Percentiles rank a stretch among this genome's conserved stretches.
Evolutionary conservation across 2,888 invertebrate genomes (phyloP).

Genomic region (Allophyes oxyacanthae): DNA sequence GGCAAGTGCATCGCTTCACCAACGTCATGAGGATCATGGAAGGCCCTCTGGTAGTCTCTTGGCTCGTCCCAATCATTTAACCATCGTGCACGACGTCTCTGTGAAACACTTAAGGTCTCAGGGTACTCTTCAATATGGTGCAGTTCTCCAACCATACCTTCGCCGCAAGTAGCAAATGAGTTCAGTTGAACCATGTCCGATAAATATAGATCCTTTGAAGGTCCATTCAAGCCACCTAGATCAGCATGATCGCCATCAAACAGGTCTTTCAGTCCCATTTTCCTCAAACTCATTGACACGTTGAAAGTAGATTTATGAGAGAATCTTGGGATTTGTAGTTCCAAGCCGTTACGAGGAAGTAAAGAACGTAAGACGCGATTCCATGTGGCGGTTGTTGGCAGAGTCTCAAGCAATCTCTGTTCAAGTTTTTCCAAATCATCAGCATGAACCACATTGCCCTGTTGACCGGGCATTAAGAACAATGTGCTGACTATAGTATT

Average conservation of each 20-base stretch:
- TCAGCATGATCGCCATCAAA: conserved; percentile 94
- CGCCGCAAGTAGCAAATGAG: conserved; percentile 95
- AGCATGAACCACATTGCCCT: conserved; percentile 93
- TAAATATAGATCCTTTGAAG: conserved; percentile 93
- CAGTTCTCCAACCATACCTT: conserved; percentile 91
- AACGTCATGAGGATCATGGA: conserved; percentile 91
- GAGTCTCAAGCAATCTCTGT: conserved; percentile 91
- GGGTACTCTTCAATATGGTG: conserved; percentile 96
- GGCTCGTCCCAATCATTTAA: conserved; percentile 86
- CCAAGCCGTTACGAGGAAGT: conserved; percentile 93
- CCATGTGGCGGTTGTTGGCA: conserved; percentile 92
- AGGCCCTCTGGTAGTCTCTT: conserved; percentile 91
- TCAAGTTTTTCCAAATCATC: conserved; percentile 94
- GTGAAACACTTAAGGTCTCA: conserved; percentile 87
- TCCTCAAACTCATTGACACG: conserved; percentile 93
- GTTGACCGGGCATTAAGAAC: conserved; percentile 95
- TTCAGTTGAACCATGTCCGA: conserved; percentile 95
- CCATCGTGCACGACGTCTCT: conserved; percentile 83
- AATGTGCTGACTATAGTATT: conserved; percentile 93
- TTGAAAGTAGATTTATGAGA: conserved; percentile 95
- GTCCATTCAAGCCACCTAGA: conserved; percentile 94
- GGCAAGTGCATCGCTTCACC: conserved; percentile 90
- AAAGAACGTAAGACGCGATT: conserved; percentile 92
- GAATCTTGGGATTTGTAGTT: conserved; percentile 95
- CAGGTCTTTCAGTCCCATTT: conserved; percentile 94